Evolutionary conservation across 1,140 invertebrate species (phyloP), one percentile per base, ranked within the genome.

Genomic region (Heliconius hewitsoni): DNA sequence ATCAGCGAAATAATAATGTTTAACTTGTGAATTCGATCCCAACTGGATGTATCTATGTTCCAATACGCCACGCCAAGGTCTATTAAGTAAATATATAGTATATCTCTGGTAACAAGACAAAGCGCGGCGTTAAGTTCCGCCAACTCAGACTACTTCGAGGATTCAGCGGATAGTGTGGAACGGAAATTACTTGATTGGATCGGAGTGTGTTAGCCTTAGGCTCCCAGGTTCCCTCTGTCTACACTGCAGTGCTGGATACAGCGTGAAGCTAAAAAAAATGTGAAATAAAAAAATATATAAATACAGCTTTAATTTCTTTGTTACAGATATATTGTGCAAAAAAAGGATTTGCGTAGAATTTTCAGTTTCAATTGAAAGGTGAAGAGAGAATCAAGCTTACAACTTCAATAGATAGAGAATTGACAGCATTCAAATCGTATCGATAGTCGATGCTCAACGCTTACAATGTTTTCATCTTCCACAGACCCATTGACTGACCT

Each of bases 331-430:
- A 42, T 13, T 3, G 42, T 34, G 34, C 34, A 34, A 34, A 34
- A 34, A 34, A 34, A 34, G 6, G 0, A 19, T 19, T 52, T 19
- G 18, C 23, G 5, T n/a, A 66, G 11, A 37, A 55, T 60, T 42
- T 66, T 23, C 55, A 60, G 79, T 75, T 42, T 79, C 66, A 74
- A 74, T 81, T 80, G 80, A 83, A 84, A 82, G 82, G 81, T 83
- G 80, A 75, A 80, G 85, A 87, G 78, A 73, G 78, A 79, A 82
- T 77, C 81, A 75, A 81, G 80, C 72, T 81, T 71, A 74, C 80
- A 74, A 71, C 71, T 50, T 52, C 73, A 73, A 34, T 70, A 60
- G 76, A 39, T 70, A 60, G 76, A 30, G 42, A 73, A 81, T 78
- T 81, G 80, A 78, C 80, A 73, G 76, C 42, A 77, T 81, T 77